Conservation (phyloP, 2,888 invertebrate species). For the Oligia strigilis region DNA sequence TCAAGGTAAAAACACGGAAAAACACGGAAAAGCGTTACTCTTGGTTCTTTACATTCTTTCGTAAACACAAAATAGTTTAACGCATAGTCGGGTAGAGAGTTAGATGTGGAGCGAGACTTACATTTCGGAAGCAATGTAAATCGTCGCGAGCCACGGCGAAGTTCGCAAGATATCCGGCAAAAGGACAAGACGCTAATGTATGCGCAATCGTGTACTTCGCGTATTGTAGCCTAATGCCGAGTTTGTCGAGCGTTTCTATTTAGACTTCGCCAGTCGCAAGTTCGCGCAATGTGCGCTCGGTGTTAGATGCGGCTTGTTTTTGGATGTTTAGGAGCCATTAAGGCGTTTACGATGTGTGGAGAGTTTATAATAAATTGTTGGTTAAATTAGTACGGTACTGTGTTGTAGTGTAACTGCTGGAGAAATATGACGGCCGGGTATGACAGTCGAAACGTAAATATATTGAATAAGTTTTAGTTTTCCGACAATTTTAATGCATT, state of each 20-base stretch:
- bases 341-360: slow-evolving; percentile 62
- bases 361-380: slow-evolving; percentile 64
- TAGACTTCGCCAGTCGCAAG: slow-evolving; percentile 72
- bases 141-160: slow-evolving; percentile 85
- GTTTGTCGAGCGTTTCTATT: slow-evolving; percentile 85
- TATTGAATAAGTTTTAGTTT: slow-evolving; percentile 35
- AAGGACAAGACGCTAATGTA: slow-evolving; percentile 90
- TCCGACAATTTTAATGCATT: slow-evolving; percentile 47
- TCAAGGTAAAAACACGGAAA: slow-evolving; percentile 62
- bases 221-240: slow-evolving; percentile 88
- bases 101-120: slow-evolving; percentile 80
- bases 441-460: slow-evolving; percentile 42
- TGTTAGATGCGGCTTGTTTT: slow-evolving; percentile 57
- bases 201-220: slow-evolving; percentile 87
- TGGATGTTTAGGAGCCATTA: slow-evolving; percentile 59
- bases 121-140: slow-evolving; percentile 89
- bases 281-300: slow-evolving; percentile 50
- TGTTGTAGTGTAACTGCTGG: slow-evolving; percentile 34
- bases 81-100: slow-evolving; percentile 70
- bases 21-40: slow-evolving; percentile 62
- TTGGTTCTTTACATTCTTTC: slow-evolving; percentile 72
- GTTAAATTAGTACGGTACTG: slow-evolving; percentile 51
- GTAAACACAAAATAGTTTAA: slow-evolving; percentile 76
- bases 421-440: slow-evolving; percentile 37
- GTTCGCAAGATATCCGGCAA: slow-evolving; percentile 87